Conservation (phyloP, 2,797 vertebrate species). For the Notoglanidium macrostoma region DNA sequence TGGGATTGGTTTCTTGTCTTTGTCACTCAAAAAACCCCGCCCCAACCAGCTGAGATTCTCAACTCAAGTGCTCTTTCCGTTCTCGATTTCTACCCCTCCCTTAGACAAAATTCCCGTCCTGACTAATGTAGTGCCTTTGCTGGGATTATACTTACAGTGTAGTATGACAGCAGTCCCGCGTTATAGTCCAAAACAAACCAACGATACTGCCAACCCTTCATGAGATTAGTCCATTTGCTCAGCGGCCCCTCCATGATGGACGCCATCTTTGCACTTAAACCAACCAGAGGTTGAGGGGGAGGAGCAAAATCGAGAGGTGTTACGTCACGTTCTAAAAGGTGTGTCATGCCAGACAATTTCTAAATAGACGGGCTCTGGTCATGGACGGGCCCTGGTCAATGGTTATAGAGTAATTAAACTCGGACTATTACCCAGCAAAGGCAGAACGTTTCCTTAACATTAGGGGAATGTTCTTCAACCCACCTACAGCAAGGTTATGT, state of each 20-base stretch:
- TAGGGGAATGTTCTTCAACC: background rate
- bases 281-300: slow-evolving; percentile 62
- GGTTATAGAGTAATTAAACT: background rate
- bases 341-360: background rate
- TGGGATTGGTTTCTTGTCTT: slow-evolving; percentile 64
- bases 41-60: slow-evolving; percentile 71
- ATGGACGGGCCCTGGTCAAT: background rate
- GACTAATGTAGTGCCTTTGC: background rate
- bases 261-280: slow-evolving; percentile 88
- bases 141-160: slow-evolving; percentile 81
- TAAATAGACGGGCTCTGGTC: background rate
- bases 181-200: slow-evolving; percentile 98
- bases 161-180: slow-evolving; percentile 93
- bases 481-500: background rate
- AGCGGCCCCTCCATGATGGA: slow-evolving; percentile 98
- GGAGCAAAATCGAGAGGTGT: slow-evolving; percentile 42
- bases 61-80: slow-evolving; percentile 59
- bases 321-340: slow-evolving; percentile 53
- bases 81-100: slow-evolving; percentile 33
- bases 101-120: background rate
- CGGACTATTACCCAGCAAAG: background rate
- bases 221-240: slow-evolving; percentile 99
- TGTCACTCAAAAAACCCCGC: slow-evolving; percentile 62
- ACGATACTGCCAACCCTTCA: slow-evolving; percentile 99
- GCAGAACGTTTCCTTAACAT: background rate